Evolutionary conservation across 2,113 vertebrate species (phyloP).

Genomic region (Poeciliopsis occidentalis): DNA sequence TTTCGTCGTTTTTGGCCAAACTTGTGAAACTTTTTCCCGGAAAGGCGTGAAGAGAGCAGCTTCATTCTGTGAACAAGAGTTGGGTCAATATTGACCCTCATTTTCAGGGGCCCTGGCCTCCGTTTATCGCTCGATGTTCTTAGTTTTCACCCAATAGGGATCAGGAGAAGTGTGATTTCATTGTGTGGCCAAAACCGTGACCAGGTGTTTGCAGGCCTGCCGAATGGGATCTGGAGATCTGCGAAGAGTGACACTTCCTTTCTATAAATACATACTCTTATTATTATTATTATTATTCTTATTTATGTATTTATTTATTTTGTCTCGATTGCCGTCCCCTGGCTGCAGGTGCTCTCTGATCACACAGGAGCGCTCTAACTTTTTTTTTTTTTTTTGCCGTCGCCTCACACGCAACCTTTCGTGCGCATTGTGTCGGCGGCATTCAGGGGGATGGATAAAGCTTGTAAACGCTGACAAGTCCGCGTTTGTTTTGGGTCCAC

Average conservation of each 20-base stretch:
- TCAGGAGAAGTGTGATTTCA: slow-evolving; percentile 9
- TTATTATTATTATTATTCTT: too few relatives aligned
- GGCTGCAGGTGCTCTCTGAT: slow-evolving; percentile 1
- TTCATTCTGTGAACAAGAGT: background rate
- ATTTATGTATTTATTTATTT: too few relatives aligned
- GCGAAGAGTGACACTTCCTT: too few relatives aligned
- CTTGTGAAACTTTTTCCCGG: too few relatives aligned
- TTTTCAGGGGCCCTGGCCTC: slow-evolving; percentile 7
- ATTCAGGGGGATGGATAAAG: slow-evolving; percentile 68
- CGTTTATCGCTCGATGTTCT: background rate
- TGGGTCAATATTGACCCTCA: background rate
- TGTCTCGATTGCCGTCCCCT: too few relatives aligned
- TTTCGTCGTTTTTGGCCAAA: too few relatives aligned
- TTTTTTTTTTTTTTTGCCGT: too few relatives aligned
- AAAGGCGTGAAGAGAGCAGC: background rate
- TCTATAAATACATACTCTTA: too few relatives aligned
- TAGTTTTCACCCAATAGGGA: background rate
- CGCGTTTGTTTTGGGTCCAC: slow-evolving; percentile 71
- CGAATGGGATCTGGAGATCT: slow-evolving; percentile 1
- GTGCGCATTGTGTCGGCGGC: slow-evolving; percentile 51
- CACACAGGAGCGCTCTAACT: too few relatives aligned
- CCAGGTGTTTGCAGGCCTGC: slow-evolving; percentile 40
- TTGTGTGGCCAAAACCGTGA: slow-evolving; percentile 9
- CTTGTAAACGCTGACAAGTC: slow-evolving; percentile 80
- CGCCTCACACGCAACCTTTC: slow-evolving; percentile 50